Evolutionary conservation across 2,113 vertebrate species (phyloP).

Genomic region (Eleginops maclovinus): DNA sequence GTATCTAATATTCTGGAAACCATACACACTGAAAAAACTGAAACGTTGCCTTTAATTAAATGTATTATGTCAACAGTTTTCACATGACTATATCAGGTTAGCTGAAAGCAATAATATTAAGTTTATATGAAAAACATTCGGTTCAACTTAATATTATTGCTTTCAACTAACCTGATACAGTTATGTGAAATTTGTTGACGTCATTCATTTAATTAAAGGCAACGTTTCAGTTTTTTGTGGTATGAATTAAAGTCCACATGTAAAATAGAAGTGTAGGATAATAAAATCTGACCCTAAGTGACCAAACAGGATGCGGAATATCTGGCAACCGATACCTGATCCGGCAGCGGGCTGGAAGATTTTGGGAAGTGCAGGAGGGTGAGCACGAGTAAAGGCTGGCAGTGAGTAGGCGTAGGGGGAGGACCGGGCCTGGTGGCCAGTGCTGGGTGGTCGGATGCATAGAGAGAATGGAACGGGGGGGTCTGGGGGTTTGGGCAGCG

Average conservation of each 20-base stretch:
- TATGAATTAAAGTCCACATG: not conserved
- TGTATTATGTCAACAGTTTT: too few relatives aligned
- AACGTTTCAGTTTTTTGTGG: too few relatives aligned
- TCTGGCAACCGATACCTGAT: constrained; percentile 77
- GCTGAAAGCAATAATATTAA: too few relatives aligned
- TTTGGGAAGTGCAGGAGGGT: constrained; percentile 83
- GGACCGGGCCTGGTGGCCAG: constrained; percentile 48
- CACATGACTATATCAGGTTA: too few relatives aligned
- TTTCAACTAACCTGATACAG: too few relatives aligned
- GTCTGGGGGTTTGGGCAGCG: constrained; percentile 44
- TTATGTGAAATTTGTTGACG: too few relatives aligned
- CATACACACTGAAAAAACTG: not conserved
- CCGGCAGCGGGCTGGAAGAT: constrained; percentile 79
- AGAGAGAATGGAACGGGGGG: constrained; percentile 32
- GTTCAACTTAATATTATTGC: too few relatives aligned
- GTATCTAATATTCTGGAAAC: not conserved
- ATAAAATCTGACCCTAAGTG: not conserved
- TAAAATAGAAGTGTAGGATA: not conserved
- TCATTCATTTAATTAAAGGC: too few relatives aligned
- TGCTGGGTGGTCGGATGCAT: not conserved
- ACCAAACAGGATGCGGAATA: constrained; percentile 1
- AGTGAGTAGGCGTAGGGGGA: constrained; percentile 71
- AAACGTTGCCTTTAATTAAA: too few relatives aligned
- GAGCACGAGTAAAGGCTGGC: constrained; percentile 75
- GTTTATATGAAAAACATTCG: too few relatives aligned